Percentiles rank a stretch among this genome's conserved stretches.
Evolutionary conservation across 2,888 invertebrate genomes (phyloP).

Genomic region (Pachliopta kotzebuea): DNA sequence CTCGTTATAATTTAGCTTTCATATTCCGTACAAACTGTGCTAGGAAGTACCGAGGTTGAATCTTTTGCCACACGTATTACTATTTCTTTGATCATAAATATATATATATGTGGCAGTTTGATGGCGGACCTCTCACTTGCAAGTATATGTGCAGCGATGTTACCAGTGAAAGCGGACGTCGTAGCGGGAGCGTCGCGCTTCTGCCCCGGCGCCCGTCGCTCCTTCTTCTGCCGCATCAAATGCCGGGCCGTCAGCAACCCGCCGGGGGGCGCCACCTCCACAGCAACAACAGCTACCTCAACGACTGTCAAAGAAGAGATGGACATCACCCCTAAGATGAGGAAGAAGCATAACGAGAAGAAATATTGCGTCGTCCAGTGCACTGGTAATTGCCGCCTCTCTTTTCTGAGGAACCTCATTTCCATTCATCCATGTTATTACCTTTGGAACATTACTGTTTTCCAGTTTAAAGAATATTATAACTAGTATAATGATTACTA

Average conservation of each 20-base stretch:
- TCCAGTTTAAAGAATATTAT: too few relatives aligned
- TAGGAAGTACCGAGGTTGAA: too few relatives aligned
- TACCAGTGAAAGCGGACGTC: conserved; percentile 93
- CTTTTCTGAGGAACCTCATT: too few relatives aligned
- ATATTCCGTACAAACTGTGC: too few relatives aligned
- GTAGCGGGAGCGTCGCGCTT: conserved; percentile 88
- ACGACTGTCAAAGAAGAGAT: conserved; percentile 85
- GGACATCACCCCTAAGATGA: conserved; percentile 81
- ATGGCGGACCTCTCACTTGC: conserved; percentile 2
- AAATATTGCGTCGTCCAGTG: conserved; percentile 95
- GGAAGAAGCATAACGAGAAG: conserved; percentile 86
- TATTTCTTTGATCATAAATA: too few relatives aligned
- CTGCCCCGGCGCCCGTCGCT: conserved; percentile 93
- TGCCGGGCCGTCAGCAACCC: conserved; percentile 70
- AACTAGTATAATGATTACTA: too few relatives aligned
- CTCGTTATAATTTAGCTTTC: too few relatives aligned
- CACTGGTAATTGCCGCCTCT: conserved; percentile 76
- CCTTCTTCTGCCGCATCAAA: conserved; percentile 97
- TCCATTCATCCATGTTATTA: too few relatives aligned
- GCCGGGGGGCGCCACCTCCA: conserved; percentile 7
- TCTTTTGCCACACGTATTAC: too few relatives aligned
- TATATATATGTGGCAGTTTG: not conserved
- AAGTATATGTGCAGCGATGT: conserved; percentile 85
- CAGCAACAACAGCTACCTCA: conserved; percentile 32
- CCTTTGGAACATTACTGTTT: too few relatives aligned